Evolutionary conservation across 2,113 vertebrate species (phyloP).

Genomic region (Nyctibius bracteatus): DNA sequence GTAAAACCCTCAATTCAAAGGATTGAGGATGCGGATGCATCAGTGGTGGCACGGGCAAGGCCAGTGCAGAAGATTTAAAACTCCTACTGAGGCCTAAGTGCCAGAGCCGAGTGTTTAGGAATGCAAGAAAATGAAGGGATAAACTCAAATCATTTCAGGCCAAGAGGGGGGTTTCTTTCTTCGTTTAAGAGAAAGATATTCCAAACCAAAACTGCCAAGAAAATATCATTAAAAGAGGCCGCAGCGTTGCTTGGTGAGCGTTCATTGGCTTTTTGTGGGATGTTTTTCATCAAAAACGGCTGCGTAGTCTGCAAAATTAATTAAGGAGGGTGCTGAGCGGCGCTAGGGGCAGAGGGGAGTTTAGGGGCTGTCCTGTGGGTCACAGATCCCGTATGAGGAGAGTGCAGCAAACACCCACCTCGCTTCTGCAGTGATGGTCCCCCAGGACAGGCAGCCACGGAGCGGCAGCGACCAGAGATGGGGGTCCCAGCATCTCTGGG

Average conservation of each 20-base stretch:
- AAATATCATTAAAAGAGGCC: conserved; percentile 26
- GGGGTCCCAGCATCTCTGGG: not conserved
- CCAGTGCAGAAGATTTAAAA: not conserved
- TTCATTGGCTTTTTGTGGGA: not conserved
- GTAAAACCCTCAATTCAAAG: too few relatives aligned
- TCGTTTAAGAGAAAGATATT: not conserved
- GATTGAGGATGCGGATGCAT: fast-evolving
- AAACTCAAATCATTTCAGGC: not conserved
- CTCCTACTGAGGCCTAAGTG: not conserved
- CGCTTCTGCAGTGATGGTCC: fast-evolving
- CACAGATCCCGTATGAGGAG: fast-evolving
- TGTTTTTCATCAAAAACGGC: conserved; percentile 36
- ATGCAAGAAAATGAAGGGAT: not conserved
- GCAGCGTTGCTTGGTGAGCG: not conserved
- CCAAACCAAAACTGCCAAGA: conserved; percentile 36
- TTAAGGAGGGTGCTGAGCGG: not conserved
- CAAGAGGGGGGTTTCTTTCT: not conserved
- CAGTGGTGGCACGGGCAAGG: not conserved
- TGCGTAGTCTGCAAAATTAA: not conserved
- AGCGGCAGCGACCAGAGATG: fast-evolving
- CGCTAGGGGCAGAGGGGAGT: not conserved
- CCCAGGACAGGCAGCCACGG: fast-evolving
- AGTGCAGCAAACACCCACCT: not conserved
- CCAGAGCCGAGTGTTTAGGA: not conserved
- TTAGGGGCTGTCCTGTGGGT: not conserved